Evolutionary conservation across 2,888 invertebrate species (phyloP).

Genomic region (Falcaria lacertinaria): DNA sequence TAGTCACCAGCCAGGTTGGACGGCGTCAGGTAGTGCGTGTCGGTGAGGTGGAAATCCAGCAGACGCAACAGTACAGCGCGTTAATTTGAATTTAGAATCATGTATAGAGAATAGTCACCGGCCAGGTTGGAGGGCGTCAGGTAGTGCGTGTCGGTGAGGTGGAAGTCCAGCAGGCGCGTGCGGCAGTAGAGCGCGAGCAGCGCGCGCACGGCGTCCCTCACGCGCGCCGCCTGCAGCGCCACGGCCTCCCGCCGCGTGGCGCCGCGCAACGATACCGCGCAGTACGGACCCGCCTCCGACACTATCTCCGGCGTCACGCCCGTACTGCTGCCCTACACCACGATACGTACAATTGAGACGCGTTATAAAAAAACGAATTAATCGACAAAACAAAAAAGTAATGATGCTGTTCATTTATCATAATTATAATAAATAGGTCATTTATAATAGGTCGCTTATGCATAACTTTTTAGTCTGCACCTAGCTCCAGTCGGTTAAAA

Average conservation of each 20-base stretch:
- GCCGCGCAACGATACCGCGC: conserved; percentile 82
- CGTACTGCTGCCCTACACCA: conserved; percentile 34
- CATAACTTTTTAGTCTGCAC: no score
- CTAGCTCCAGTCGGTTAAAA: no score
- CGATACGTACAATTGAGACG: no score
- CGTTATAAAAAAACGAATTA: no score
- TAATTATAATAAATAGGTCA: no score
- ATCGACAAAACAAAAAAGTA: no score
- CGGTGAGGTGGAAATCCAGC: conserved; percentile 88
- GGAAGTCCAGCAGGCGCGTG: conserved; percentile 91
- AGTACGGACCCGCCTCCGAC: conserved; percentile 84
- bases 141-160: conserved; percentile 81
- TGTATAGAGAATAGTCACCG: conserved; percentile 19
- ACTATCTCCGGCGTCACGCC: conserved; percentile 81
- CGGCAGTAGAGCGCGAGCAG: conserved; percentile 92
- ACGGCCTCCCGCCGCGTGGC: conserved; percentile 81
- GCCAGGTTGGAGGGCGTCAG: conserved; percentile 66
- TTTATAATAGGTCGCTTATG: no score
- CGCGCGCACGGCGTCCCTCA: conserved; percentile 89
- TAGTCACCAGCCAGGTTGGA: conserved; percentile 49
- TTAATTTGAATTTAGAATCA: no score
- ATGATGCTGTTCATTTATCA: no score
- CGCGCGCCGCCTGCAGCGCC: conserved; percentile 83
- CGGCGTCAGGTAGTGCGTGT: conserved; percentile 76
- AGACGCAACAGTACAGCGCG: conserved; percentile 91